Evolutionary conservation across 2,888 invertebrate species (phyloP).

Genomic region (Leptura quadrifasciata): DNA sequence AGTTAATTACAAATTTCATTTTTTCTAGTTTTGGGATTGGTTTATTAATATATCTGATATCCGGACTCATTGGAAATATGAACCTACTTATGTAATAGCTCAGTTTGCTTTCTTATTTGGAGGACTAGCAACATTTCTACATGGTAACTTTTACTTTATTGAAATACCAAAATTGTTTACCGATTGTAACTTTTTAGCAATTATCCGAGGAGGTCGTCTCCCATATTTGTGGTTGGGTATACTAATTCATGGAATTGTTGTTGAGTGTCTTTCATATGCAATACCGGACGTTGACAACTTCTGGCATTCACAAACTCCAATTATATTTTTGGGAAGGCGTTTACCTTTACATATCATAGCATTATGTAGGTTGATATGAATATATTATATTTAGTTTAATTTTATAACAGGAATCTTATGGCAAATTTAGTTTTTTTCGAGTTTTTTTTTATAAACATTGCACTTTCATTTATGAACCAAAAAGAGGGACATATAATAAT

Average conservation of each 20-base stretch:
- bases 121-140: slow-evolving; percentile 80
- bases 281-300: slow-evolving; percentile 87
- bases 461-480: too few relatives aligned
- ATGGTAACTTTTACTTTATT: slow-evolving; percentile 75
- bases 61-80: slow-evolving; percentile 77
- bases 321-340: slow-evolving; percentile 83
- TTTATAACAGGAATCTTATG: not conserved
- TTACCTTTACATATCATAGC: slow-evolving; percentile 84
- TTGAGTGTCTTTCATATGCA: slow-evolving; percentile 83
- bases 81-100: slow-evolving; percentile 81
- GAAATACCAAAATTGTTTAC: not conserved
- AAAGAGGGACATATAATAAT: too few relatives aligned
- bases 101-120: slow-evolving; percentile 80
- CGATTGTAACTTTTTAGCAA: slow-evolving; percentile 74
- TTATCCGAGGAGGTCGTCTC: slow-evolving; percentile 83
- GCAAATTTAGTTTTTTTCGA: not conserved
- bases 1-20: not conserved
- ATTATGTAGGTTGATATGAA: slow-evolving; percentile 76
- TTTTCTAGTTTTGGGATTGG: slow-evolving; percentile 78
- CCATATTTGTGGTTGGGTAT: slow-evolving; percentile 85
- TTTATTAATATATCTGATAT: slow-evolving; percentile 77
- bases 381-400: not conserved
- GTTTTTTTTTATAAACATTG: too few relatives aligned
- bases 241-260: slow-evolving; percentile 83
- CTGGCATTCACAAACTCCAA: slow-evolving; percentile 87